Conservation (phyloP, 2,888 invertebrate species). For the Lithophane leautieri region DNA sequence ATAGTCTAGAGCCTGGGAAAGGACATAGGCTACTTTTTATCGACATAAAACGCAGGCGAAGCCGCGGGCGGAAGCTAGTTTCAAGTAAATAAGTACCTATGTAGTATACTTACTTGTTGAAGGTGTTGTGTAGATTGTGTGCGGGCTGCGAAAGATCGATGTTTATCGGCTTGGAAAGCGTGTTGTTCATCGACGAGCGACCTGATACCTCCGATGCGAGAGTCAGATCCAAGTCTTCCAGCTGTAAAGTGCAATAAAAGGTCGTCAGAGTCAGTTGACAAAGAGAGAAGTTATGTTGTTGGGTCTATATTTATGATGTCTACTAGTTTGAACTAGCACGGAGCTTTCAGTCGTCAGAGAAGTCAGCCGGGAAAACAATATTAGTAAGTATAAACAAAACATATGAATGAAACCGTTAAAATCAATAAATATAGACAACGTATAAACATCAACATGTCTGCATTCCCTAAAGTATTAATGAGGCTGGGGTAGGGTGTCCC, state of each 20-base stretch:
- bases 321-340: neutral
- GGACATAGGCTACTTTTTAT: too few species aligned
- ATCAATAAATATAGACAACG: neutral
- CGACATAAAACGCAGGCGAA: too few species aligned
- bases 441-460: neutral
- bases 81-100: neutral
- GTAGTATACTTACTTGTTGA: constrained; percentile 83
- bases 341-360: neutral
- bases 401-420: neutral
- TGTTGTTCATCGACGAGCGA: constrained; percentile 76
- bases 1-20: too few species aligned
- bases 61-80: too few species aligned
- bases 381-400: neutral
- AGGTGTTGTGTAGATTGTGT: constrained; percentile 87
- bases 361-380: neutral
- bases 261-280: neutral
- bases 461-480: neutral
- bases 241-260: constrained; percentile 71
- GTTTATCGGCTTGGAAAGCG: constrained; percentile 85
- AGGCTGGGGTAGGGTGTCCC: neutral
- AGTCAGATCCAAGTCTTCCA: constrained; percentile 82
- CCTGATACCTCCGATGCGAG: constrained; percentile 75
- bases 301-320: neutral
- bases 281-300: neutral
- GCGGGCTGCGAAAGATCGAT: constrained; percentile 89